phyloP scores from a whole-genome alignment of 2,797 vertebrate genomes.

The Malurus splendens region DNA sequence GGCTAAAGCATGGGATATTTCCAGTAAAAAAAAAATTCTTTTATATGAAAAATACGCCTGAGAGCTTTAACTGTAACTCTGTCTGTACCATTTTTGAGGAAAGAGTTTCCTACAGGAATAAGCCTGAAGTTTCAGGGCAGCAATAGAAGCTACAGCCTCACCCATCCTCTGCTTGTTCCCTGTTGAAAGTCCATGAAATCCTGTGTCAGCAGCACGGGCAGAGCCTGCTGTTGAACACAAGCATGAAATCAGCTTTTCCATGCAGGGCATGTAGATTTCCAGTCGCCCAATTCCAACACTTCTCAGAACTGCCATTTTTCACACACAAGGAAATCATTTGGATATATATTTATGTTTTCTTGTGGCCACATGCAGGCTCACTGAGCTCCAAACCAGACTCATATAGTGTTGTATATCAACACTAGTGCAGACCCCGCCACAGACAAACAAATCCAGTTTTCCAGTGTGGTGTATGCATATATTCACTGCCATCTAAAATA shows the following conservation, averaged over 20 bases:
- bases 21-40: background rate
- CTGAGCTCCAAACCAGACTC: background rate
- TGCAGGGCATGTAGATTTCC: background rate
- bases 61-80: background rate
- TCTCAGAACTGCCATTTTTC: background rate
- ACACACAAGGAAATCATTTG: background rate
- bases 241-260: background rate
- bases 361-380: background rate
- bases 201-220: background rate
- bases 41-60: background rate
- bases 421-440: background rate
- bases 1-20: background rate
- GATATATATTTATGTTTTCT: background rate
- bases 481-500: background rate
- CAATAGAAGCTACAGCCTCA: background rate
- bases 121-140: background rate
- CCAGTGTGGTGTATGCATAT: background rate
- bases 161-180: background rate
- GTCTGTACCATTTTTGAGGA: background rate
- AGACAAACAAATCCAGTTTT: background rate
- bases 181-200: background rate
- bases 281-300: background rate
- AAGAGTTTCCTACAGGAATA: background rate
- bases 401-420: background rate
- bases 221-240: background rate